A percentile compares a stretch with the other conserved stretches of the same genome.
These are phyloP conservation scores for Anguilla japonica DNA, from an alignment of 2,113 vertebrate species.

Conservation along the genomic window DNA sequence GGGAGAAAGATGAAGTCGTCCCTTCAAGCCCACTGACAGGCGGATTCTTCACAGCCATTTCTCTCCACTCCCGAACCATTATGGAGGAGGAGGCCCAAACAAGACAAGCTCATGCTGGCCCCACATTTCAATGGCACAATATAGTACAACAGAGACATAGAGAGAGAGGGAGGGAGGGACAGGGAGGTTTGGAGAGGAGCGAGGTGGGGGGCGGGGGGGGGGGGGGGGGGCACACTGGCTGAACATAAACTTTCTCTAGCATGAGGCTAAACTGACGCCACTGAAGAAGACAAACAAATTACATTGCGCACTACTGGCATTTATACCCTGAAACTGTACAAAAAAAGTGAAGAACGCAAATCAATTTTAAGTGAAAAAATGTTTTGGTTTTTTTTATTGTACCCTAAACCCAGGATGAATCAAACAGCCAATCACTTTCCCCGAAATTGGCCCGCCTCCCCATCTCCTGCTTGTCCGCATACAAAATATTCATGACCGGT, in stretches of 20 bases:
- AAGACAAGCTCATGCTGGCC: conserved; percentile 24
- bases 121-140: conserved; percentile 7
- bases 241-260: conserved; percentile 22
- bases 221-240: conserved; percentile 31
- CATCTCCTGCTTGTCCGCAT: background rate
- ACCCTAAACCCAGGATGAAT: background rate
- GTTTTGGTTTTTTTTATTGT: background rate
- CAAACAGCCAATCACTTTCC: background rate
- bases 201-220: background rate
- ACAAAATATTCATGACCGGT: background rate
- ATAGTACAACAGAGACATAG: background rate
- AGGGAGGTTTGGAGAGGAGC: background rate
- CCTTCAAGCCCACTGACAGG: conserved; percentile 50
- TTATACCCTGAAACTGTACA: conserved; percentile 34
- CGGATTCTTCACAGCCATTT: conserved; percentile 51
- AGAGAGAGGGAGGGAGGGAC: background rate
- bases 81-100: conserved; percentile 39
- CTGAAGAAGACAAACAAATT: conserved; percentile 35
- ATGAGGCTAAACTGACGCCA: conserved; percentile 45
- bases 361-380: conserved; percentile 9
- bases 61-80: conserved; percentile 19
- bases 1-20: conserved; percentile 60
- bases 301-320: conserved; percentile 18
- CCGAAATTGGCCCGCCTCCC: background rate
- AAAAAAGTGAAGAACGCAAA: conserved; percentile 11